Base-by-base conservation (phyloP, 2,888 invertebrate genomes). In the Trissoscelio sp. region DNA sequence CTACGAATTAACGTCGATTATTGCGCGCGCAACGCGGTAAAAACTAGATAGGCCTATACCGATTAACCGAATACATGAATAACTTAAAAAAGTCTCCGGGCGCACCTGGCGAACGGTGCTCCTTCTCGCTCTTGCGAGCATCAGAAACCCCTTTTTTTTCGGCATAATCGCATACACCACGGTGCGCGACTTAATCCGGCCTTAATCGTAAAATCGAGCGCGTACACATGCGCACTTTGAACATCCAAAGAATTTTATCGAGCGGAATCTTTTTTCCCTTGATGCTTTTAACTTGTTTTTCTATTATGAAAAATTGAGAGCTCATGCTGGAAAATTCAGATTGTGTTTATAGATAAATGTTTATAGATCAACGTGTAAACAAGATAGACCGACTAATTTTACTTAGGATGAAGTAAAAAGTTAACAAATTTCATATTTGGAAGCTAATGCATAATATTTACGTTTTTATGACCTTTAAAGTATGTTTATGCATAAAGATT, bases 31-130 rank as follows among this genome's bases (percentile, higher is more conserved):
- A 81, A 81, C 83, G 72, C 80, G 83, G 85, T 84, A 86, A 88
- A 87, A 88, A 87, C 86, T 85, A 86, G 87, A 87, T 85, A 85
- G 85, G 79, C 82, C 80, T 66, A 70, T 88, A 87, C 88, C 90
- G 90, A 91, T 90, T 91, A 91, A 90, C 87, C 86, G 90, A 91
- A 91, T 91, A 90, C 89, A 91, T 91, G 91, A 91, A 91, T 91
- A 91, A 88, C 87, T 91, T 91, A 90, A 88, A 83, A 82, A 83
- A 83, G 81, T 83, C 81, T 86, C 85, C 84, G 81, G 85, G 84
- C 86, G 86, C 89, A 89, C 88, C 89, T 89, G 89, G 84, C 85
- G 62, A 70, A 82, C 51, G 83, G 57, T 20, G 57, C 64, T 66
- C 37, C 55, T 22, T 39, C 18, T 37, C 44, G 48, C 62, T 34